Percentiles rank a stretch among this genome's conserved stretches.
These are phyloP conservation scores for Ctenopoma multispine DNA, from an alignment of 2,797 vertebrate genomes.

Conservation along the genomic window DNA sequence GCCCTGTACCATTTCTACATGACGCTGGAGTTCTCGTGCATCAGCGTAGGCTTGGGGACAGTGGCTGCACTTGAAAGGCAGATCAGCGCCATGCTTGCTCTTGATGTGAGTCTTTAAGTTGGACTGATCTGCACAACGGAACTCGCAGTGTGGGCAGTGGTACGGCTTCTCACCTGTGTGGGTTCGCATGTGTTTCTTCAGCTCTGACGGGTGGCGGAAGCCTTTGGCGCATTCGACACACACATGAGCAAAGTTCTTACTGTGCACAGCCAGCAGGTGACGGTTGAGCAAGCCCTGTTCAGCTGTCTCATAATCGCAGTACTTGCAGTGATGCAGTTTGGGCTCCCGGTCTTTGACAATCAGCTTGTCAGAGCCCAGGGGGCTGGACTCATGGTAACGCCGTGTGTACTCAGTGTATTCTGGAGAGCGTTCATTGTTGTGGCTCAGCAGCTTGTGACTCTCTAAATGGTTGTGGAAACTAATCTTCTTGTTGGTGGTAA, in stretches of 20 bases:
- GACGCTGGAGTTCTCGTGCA: constrained; percentile 92
- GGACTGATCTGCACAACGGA: constrained; percentile 96
- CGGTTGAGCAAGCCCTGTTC: constrained; percentile 97
- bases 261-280: constrained; percentile 96
- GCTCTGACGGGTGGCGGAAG: constrained; percentile 96
- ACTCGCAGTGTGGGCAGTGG: constrained; percentile 96
- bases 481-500: constrained; percentile 98
- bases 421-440: constrained; percentile 90
- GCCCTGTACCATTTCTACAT: constrained; percentile 94
- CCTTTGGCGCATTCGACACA: constrained; percentile 99
- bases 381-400: constrained; percentile 96
- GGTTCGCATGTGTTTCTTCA: constrained; percentile 98
- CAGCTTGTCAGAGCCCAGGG: constrained; percentile 95
- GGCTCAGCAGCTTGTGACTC: constrained; percentile 97
- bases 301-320: constrained; percentile 97
- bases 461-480: constrained; percentile 98
- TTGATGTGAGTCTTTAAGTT: constrained; percentile 98
- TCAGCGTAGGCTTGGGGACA: constrained; percentile 94
- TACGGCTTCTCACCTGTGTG: constrained; percentile 98
- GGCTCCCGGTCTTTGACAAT: constrained; percentile 97
- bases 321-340: constrained; percentile 96
- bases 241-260: constrained; percentile 99
- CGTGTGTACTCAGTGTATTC: constrained; percentile 96
- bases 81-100: constrained; percentile 97
- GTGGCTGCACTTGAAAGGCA: constrained; percentile 94